These are phyloP conservation scores for Cataglyphis altisquamis DNA, from an alignment of 2,888 invertebrate species.

Conservation along the genomic window DNA sequence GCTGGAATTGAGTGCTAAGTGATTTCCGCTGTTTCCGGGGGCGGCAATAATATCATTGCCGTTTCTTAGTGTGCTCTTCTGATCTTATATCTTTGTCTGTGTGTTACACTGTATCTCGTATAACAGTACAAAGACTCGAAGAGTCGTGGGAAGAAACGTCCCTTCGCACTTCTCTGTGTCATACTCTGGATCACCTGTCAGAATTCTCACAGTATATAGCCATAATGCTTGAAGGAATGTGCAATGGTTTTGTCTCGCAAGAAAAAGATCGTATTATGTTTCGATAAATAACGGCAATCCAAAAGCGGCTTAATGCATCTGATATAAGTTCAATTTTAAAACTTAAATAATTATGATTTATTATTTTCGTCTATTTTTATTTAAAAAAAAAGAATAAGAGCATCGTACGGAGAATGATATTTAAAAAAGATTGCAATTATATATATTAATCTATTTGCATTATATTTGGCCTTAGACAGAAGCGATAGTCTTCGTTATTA, in stretches of 20 bases:
- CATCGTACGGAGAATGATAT: not conserved
- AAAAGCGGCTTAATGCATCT: constrained; percentile 56
- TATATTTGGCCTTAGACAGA: not conserved
- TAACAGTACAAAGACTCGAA: constrained; percentile 25
- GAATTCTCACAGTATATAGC: constrained; percentile 67
- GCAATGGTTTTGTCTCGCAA: constrained; percentile 6
- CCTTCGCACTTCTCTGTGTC: constrained; percentile 58
- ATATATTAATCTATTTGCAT: not conserved
- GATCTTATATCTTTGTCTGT: constrained; percentile 38
- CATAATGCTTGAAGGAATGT: constrained; percentile 61
- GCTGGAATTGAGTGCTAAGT: constrained; percentile 76
- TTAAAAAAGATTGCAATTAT: not conserved
- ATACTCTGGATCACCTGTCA: constrained; percentile 71
- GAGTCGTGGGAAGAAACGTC: constrained; percentile 37
- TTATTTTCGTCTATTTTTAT: not conserved
- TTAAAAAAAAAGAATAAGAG: constrained; percentile 10
- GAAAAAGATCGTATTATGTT: constrained; percentile 61
- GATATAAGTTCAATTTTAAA: constrained; percentile 8
- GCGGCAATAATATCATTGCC: constrained; percentile 62
- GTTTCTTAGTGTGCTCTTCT: constrained; percentile 17
- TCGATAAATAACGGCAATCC: constrained; percentile 60
- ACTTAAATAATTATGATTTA: not conserved
- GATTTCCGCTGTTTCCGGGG: constrained; percentile 78
- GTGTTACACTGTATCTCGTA: constrained; percentile 27
- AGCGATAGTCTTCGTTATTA: constrained; percentile 8